Evolutionary conservation across 2,797 vertebrate genomes (phyloP), one percentile per base, ranked within the genome.

Genomic region (Amazona finschi): DNA sequence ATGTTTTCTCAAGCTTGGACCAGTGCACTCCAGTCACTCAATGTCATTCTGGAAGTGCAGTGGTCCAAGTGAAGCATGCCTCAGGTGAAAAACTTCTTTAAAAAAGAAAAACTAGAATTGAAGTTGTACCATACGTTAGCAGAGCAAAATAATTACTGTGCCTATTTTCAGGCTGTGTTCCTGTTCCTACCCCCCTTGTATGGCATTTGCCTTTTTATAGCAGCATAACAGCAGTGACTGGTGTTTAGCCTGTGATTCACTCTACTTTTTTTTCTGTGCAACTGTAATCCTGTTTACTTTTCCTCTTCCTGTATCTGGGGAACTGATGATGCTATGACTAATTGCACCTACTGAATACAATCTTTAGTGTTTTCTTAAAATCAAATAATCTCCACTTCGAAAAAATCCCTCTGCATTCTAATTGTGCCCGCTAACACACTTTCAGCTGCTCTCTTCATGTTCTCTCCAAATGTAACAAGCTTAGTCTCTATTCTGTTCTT

Each of bases 211-310:
- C 28, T 80, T 91, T 89, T 91, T 49, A 60, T 53, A 76, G 6
- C 53, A 75, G 55, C 4, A 0, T 36, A 73, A 77, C 24, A 62
- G 50, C 1, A 2, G 10, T 73, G 80, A 66, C 67, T 92, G 2
- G 1, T 73, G 66, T 61, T 94, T 84, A 84, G 90, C 88, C 77
- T 81, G 70, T 95, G 94, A 94, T 90, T 96, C 89, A 92, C 87
- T 74, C 52, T 11, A 17, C 20, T 52, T 89, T 91, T 91, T 92
- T 87, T 96, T 81, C 69, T 90, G 20, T 81, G 87, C 65, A 75
- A 84, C 79, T 72, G 46, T 87, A 74, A 91, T 93, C 89, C 91
- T 95, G 91, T 96, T 94, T 95, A 94, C 79, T 87, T 95, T 94
- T 86, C 49, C 58, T 28, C 58, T 96, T 94, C 94, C 95, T 92